A percentile compares a stretch with the other conserved stretches of the same genome.
Conservation (phyloP, 2,113 vertebrate genomes). For the Columba janthina region DNA sequence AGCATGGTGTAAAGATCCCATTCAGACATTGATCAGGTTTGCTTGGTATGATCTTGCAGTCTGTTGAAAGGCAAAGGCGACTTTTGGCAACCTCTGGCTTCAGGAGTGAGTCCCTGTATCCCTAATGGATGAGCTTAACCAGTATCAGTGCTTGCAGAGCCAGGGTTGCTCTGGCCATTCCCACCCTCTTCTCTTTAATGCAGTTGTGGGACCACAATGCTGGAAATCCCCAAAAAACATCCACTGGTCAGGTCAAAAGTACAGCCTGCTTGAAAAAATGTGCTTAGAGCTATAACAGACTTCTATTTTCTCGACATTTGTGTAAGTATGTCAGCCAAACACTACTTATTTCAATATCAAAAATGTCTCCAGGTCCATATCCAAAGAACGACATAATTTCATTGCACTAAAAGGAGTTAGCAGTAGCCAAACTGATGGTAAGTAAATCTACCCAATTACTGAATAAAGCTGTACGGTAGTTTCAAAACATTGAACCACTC, state of each 20-base stretch:
- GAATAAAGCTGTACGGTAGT: background rate
- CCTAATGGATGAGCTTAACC: background rate
- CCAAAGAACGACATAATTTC: background rate
- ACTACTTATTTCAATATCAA: background rate
- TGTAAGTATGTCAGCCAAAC: background rate
- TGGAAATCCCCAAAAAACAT: background rate
- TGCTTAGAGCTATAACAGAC: background rate
- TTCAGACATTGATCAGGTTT: background rate
- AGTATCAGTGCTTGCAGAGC: background rate
- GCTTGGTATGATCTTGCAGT: background rate
- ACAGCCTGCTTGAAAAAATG: background rate
- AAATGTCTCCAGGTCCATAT: background rate
- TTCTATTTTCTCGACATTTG: background rate
- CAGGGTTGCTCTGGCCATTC: background rate
- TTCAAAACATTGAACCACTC: background rate
- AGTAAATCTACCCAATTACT: background rate
- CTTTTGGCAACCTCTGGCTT: background rate
- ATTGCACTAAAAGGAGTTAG: background rate
- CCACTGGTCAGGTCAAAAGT: background rate
- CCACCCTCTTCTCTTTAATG: background rate
- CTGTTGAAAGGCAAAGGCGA: background rate
- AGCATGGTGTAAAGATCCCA: background rate
- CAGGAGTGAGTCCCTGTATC: too few species aligned
- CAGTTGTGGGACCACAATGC: fast-evolving
- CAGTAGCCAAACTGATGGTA: background rate